phyloP scores from a whole-genome alignment of 1,140 invertebrate species.

The Acromyrmex heyeri region DNA sequence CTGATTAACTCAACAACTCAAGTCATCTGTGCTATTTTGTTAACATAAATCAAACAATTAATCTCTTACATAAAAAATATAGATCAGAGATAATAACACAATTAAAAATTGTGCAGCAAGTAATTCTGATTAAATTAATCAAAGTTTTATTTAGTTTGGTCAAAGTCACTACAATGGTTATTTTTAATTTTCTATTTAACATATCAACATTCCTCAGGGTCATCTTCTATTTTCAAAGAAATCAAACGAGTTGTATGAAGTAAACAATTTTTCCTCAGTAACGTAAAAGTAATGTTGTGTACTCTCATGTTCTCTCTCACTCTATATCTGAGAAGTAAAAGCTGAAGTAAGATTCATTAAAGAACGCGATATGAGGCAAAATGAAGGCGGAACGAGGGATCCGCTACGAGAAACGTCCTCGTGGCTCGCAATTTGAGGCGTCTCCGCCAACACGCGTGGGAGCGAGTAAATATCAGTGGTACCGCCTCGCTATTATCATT shows the following conservation, averaged over 20 bases:
- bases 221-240: background rate
- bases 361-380: background rate
- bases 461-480: constrained; percentile 18
- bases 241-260: background rate
- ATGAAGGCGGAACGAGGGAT: background rate
- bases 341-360: background rate
- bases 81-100: background rate
- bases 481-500: constrained; percentile 5
- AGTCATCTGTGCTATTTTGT: background rate
- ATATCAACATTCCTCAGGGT: background rate
- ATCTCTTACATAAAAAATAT: background rate
- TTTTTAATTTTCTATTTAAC: background rate
- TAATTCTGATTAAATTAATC: background rate
- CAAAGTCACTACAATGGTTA: background rate
- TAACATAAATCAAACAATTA: background rate
- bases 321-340: background rate
- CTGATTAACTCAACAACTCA: background rate
- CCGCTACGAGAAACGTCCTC: background rate
- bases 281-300: background rate
- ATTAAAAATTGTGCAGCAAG: background rate
- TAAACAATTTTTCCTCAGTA: background rate
- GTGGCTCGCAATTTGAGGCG: constrained; percentile 3
- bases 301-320: background rate
- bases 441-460: background rate
- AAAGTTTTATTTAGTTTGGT: background rate